Evolutionary conservation across 2,888 invertebrate genomes (phyloP).

Genomic region (Sinodicranocentrus sp.): DNA sequence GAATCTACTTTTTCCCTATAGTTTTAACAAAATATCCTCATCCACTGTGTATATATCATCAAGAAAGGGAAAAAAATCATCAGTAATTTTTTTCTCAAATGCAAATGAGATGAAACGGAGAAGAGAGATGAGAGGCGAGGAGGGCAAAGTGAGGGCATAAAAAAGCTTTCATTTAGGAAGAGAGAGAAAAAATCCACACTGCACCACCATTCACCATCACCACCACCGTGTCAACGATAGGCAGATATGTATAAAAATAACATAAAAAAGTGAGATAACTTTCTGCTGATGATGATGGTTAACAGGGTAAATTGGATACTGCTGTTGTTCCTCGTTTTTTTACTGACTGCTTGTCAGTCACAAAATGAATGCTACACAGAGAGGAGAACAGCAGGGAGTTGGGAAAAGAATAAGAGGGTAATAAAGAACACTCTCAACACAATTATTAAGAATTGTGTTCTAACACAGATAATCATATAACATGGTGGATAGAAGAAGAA

Average conservation of each 20-base stretch:
- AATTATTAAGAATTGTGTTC: constrained; percentile 46
- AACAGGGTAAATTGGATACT: constrained; percentile 60
- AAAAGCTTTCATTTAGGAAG: constrained; percentile 53
- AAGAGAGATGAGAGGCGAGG: constrained; percentile 51
- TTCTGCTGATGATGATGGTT: constrained; percentile 43
- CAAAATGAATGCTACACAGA: constrained; percentile 29
- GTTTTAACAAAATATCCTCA: background rate
- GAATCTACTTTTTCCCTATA: too few species aligned
- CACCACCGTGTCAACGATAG: constrained; percentile 62
- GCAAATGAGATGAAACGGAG: constrained; percentile 73
- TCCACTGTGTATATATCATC: background rate
- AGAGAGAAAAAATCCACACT: background rate
- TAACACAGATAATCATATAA: constrained; percentile 35
- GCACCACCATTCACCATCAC: constrained; percentile 27
- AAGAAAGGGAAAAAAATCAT: constrained; percentile 68
- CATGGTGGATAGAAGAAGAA: constrained; percentile 1
- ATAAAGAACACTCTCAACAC: constrained; percentile 52
- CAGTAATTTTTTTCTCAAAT: constrained; percentile 71
- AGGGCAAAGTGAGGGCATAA: constrained; percentile 51
- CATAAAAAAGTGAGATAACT: constrained; percentile 61
- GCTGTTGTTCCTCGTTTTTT: constrained; percentile 33
- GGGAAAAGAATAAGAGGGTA: constrained; percentile 40
- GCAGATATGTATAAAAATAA: constrained; percentile 45
- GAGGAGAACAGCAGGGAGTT: constrained; percentile 30
- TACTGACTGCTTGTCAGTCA: constrained; percentile 39